phyloP scores from a whole-genome alignment of 2,888 invertebrate species.

The Clepsis dumicolana region DNA sequence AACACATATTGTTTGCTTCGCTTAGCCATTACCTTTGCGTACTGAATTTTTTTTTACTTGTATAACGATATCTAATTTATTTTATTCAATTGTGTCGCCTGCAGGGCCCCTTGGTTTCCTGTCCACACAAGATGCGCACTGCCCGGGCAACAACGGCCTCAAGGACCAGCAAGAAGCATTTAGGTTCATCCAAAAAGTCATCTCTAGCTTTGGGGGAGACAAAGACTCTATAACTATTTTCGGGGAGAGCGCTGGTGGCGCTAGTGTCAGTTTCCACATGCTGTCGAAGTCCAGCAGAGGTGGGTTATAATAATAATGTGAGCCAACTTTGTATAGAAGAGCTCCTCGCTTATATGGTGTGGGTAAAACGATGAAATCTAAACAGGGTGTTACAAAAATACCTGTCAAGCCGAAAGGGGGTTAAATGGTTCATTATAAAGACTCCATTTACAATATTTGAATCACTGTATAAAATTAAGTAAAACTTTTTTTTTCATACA shows the following conservation, averaged over 20 bases:
- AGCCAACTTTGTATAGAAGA: not conserved
- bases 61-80: too few species aligned
- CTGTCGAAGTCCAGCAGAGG: slow-evolving; percentile 86
- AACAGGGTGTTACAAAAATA: too few species aligned
- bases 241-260: slow-evolving; percentile 90
- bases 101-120: slow-evolving; percentile 88
- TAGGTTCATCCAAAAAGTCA: slow-evolving; percentile 87
- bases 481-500: too few species aligned
- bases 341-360: not conserved
- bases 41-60: not conserved
- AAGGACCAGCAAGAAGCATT: slow-evolving; percentile 89
- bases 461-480: too few species aligned
- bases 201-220: slow-evolving; percentile 88
- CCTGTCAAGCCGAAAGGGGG: too few species aligned
- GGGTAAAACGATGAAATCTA: too few species aligned
- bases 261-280: slow-evolving; percentile 90
- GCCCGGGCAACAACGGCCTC: slow-evolving; percentile 89
- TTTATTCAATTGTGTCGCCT: slow-evolving; percentile 17
- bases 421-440: too few species aligned
- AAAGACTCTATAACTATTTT: slow-evolving; percentile 88
- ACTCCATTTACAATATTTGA: too few species aligned
- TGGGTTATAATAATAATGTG: slow-evolving; percentile 52
- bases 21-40: not conserved
- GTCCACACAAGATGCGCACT: slow-evolving; percentile 87
- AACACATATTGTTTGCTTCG: not conserved